These are phyloP conservation scores for Pocillopora verrucosa DNA, from an alignment of 64 coral and sea anemone genomes.

Conservation along the genomic window DNA sequence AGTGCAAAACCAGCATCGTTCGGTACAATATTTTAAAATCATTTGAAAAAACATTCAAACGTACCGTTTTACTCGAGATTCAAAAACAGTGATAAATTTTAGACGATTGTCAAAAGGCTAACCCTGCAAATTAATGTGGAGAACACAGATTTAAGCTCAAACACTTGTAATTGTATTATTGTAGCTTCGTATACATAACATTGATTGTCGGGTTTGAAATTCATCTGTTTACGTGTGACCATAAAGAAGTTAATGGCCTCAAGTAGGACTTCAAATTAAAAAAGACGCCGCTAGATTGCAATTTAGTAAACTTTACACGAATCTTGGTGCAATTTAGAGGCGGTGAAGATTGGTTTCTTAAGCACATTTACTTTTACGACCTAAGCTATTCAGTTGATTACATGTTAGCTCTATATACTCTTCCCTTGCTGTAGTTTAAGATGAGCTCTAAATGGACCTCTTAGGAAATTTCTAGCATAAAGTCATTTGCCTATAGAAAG, in stretches of 20 bases:
- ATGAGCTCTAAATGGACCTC: too few species aligned
- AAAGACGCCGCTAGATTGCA: not conserved
- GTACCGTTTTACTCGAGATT: not conserved
- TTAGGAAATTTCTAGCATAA: too few species aligned
- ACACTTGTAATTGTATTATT: constrained; percentile 8
- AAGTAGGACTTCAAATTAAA: not conserved
- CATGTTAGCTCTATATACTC: too few species aligned
- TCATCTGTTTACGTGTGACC: not conserved
- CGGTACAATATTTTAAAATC: not conserved
- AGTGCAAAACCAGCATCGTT: not conserved
- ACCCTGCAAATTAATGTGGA: not conserved
- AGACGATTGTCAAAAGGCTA: not conserved
- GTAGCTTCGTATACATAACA: not conserved
- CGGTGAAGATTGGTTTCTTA: not conserved
- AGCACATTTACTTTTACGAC: not conserved
- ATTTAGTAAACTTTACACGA: not conserved
- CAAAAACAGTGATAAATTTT: constrained; percentile 1
- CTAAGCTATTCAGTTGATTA: too few species aligned
- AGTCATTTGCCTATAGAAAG: too few species aligned
- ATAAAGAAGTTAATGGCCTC: not conserved
- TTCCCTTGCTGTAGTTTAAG: too few species aligned
- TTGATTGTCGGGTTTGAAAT: not conserved
- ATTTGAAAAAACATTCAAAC: not conserved
- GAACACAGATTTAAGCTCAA: not conserved
- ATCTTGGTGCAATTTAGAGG: not conserved